Conservation (phyloP, 1,140 invertebrate species). For the Drosophila micromelanica region DNA sequence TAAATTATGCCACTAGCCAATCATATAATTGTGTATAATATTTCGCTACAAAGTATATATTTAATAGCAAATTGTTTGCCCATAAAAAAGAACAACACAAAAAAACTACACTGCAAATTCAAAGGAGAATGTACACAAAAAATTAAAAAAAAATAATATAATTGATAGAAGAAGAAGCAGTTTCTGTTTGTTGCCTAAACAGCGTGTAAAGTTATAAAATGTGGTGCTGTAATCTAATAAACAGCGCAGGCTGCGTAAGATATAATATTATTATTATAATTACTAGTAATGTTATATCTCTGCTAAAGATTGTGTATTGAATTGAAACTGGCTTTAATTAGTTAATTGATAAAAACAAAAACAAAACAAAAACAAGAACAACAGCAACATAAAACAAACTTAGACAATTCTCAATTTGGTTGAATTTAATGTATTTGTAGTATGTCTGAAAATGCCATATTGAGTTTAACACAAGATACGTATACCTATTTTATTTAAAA, state of each 20-base stretch:
- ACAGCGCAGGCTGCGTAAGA: slow-evolving; percentile 22
- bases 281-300: slow-evolving; percentile 30
- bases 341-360: slow-evolving; percentile 49
- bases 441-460: too few species aligned
- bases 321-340: slow-evolving; percentile 78
- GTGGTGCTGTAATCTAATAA: slow-evolving; percentile 72
- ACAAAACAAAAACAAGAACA: slow-evolving; percentile 5
- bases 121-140: slow-evolving; percentile 36
- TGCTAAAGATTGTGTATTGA: slow-evolving; percentile 69
- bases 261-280: slow-evolving; percentile 42
- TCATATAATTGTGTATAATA: slow-evolving; percentile 80
- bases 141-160: slow-evolving; percentile 47
- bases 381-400: too few species aligned
- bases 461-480: slow-evolving; percentile 1
- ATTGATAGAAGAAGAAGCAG: slow-evolving; percentile 37
- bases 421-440: too few species aligned
- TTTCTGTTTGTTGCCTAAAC: slow-evolving; percentile 63
- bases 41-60: slow-evolving; percentile 60
- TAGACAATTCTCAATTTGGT: slow-evolving; percentile 21
- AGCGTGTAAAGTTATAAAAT: slow-evolving; percentile 74
- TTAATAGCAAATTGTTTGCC: background rate
- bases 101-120: slow-evolving; percentile 10
- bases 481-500: background rate
- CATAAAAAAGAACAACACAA: slow-evolving; percentile 6
- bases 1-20: slow-evolving; percentile 76